Base-by-base conservation (phyloP, 2,888 invertebrate species). In the Cerastis leucographa region DNA sequence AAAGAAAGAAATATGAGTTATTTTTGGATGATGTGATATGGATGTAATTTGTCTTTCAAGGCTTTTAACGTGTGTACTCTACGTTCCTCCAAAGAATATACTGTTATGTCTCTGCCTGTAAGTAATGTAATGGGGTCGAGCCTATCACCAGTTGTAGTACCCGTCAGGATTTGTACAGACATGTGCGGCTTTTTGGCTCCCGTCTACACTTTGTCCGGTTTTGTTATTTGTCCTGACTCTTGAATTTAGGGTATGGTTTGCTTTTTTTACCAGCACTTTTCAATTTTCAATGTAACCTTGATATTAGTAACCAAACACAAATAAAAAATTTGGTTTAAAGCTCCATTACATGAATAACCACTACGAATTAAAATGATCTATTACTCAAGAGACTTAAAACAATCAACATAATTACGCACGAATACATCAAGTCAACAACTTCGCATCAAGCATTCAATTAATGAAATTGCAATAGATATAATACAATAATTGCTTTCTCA, bases 371-470 rank as follows among this genome's bases (percentile, higher is more conserved):
- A 22, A 61, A 29, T 51, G 29, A 62, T 61, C 14, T 1, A 14
- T 71, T 61, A 54, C 25, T 51, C 44, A 44, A 51, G 29, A 51
- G n/a, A 46, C 6, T 11, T 35, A 14, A n/a, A 44, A 51, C 59
- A 69, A 80, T 76, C 19, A 46, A 44, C 17, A 64, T 29, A 19
- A 81, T 69, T 56, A 61, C 40, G 44, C 19, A 40, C 29, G 51
- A 59, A 19, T 22, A 40, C 19, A 73, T 56, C 56, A 61, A 42
- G 11, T 22, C 46, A 7, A 59, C 46, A 49, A 40, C 14, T 46
- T 46, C 25, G 44, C 22, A 68, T 65, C n/a, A 74, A 72, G 65
- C 12, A 40, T 56, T 68, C 49, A 75, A 71, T 80, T 59, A 80
- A 66, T 72, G 19, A 67, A 66, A 79, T 79, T 67, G 51, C 29